These are phyloP conservation scores for Scaptomyza pallida DNA, from an alignment of 1,140 invertebrate species.

Conservation along the genomic window DNA sequence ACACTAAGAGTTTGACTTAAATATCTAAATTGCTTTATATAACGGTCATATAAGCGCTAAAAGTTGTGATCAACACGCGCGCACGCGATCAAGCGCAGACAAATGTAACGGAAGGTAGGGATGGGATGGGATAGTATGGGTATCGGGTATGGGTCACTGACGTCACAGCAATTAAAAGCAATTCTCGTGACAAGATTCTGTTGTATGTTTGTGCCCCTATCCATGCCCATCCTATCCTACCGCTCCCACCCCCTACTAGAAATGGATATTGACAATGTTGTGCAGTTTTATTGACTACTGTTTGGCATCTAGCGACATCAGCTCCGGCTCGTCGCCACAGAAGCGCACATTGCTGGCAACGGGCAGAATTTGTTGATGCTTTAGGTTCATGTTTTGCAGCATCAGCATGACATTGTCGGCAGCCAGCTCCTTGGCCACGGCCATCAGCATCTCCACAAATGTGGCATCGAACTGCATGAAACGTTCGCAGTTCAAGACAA, in stretches of 20 bases:
- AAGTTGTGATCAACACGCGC: conserved; percentile 8
- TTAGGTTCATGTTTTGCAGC: conserved; percentile 65
- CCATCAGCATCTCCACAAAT: conserved; percentile 85
- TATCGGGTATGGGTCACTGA: not conserved
- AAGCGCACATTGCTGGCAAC: conserved; percentile 59
- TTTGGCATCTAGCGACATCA: conserved; percentile 46
- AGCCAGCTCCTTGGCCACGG: conserved; percentile 73
- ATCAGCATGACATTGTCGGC: conserved; percentile 57
- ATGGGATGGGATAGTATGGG: no score
- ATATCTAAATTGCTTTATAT: conserved; percentile 20
- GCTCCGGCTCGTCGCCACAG: conserved; percentile 50
- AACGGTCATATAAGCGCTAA: conserved; percentile 15
- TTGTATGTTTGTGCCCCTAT: no score
- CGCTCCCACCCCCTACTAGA: not conserved
- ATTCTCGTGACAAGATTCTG: not conserved
- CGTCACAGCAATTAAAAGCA: conserved; percentile 11
- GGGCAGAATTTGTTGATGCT: conserved; percentile 68
- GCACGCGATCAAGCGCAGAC: conserved; percentile 16
- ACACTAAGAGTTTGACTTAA: conserved; percentile 10
- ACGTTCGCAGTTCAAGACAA: conserved; percentile 86
- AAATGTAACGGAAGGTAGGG: not conserved
- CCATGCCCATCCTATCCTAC: not conserved
- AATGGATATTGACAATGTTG: not conserved
- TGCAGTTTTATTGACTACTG: conserved; percentile 19
- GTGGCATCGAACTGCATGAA: conserved; percentile 88